Conservation (phyloP, 2,113 vertebrate species). For the Apus apus region DNA sequence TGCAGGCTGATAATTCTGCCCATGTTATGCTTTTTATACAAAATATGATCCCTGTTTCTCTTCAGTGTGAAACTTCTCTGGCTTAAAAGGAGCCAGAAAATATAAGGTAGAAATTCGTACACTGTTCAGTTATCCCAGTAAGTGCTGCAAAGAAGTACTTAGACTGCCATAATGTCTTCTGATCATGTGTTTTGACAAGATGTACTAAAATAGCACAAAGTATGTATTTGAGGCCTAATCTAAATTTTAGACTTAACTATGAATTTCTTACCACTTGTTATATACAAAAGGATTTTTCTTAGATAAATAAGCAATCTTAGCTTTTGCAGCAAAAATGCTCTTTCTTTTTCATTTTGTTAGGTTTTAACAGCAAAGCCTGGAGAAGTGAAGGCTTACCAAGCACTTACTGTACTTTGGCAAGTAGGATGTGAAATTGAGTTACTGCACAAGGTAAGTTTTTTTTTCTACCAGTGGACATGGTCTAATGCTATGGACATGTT, state of each 20-base stretch:
- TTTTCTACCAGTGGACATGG: conserved; percentile 48
- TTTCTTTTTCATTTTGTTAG: conserved; percentile 71
- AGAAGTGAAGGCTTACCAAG: conserved; percentile 76
- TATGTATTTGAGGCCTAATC: neutral
- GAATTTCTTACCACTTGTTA: neutral
- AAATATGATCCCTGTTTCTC: neutral
- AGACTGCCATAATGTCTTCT: neutral
- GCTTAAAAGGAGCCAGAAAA: neutral
- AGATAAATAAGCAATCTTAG: neutral
- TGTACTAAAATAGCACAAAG: neutral
- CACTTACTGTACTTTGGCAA: conserved; percentile 84
- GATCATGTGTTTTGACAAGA: neutral
- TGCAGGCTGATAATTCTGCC: neutral
- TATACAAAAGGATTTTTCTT: neutral
- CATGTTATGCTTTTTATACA: neutral
- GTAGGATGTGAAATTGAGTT: conserved; percentile 89
- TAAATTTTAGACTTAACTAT: neutral
- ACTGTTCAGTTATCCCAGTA: neutral
- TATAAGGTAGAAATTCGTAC: neutral
- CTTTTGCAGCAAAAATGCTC: neutral
- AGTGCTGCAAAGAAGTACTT: neutral
- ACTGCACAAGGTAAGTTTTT: conserved; percentile 83
- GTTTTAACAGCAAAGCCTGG: conserved; percentile 78
- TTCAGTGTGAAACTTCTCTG: neutral
- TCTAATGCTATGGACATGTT: neutral